Conservation (phyloP, 2,888 invertebrate genomes). For the Hyposoter dolosus region DNA sequence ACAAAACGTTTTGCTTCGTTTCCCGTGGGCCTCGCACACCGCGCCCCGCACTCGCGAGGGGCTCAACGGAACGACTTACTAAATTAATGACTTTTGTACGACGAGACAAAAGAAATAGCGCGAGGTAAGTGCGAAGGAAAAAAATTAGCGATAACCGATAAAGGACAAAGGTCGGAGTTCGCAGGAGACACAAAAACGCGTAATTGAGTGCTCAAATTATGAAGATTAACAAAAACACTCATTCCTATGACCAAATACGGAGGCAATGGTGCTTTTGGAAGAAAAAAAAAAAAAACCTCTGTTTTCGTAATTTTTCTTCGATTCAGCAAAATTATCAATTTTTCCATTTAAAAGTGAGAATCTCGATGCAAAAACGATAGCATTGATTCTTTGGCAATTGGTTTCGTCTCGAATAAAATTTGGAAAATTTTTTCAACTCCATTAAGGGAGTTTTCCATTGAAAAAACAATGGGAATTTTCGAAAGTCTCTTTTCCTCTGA, state of each 20-base stretch:
- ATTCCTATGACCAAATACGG: not conserved
- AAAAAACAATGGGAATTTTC: too few relatives aligned
- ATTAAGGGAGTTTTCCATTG: too few relatives aligned
- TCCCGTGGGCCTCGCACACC: not conserved
- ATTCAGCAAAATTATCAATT: too few relatives aligned
- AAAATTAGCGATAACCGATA: not conserved
- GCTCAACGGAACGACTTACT: conserved; percentile 14
- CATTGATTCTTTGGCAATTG: too few relatives aligned
- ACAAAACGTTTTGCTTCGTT: not conserved
- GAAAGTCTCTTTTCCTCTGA: too few relatives aligned
- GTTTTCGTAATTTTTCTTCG: too few relatives aligned
- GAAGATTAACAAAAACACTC: not conserved
- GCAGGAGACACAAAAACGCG: not conserved
- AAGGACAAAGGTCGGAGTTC: not conserved
- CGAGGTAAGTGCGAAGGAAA: not conserved
- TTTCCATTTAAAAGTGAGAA: too few relatives aligned
- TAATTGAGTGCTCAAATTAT: not conserved
- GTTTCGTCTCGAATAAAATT: too few relatives aligned
- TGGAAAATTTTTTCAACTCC: too few relatives aligned
- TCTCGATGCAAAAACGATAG: too few relatives aligned
- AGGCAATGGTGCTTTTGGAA: not conserved
- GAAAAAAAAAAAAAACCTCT: not conserved
- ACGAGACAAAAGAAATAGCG: not conserved
- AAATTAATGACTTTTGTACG: conserved; percentile 7
- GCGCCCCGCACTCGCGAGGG: not conserved